Evolutionary conservation across 2,113 vertebrate genomes (phyloP).

Genomic region (Charina bottae): DNA sequence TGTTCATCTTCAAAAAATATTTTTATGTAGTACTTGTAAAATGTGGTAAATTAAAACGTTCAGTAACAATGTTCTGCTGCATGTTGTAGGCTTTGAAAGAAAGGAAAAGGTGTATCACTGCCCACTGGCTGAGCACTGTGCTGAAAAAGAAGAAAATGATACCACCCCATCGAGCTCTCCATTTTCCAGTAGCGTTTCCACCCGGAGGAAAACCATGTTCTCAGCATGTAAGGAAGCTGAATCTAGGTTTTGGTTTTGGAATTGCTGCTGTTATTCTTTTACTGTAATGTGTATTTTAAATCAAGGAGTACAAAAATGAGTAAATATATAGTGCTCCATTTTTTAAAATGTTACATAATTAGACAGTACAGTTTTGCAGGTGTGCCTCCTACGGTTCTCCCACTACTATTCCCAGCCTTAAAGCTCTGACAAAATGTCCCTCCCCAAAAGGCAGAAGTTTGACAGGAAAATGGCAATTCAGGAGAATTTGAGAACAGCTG

Average conservation of each 20-base stretch:
- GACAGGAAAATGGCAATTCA: not conserved
- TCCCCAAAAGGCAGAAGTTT: not conserved
- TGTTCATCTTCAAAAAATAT: not conserved
- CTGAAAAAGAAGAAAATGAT: slow-evolving; percentile 93
- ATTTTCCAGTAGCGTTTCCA: slow-evolving; percentile 94
- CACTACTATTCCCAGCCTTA: not conserved
- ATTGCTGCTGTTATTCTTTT: not conserved
- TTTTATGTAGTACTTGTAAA: not conserved
- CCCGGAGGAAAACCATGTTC: slow-evolving; percentile 94
- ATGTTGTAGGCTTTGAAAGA: slow-evolving; percentile 85
- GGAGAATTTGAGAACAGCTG: not conserved
- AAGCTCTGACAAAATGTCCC: not conserved
- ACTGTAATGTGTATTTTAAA: not conserved
- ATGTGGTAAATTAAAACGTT: not conserved
- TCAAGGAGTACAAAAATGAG: not conserved
- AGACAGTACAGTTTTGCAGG: not conserved
- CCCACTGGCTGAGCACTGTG: slow-evolving; percentile 92
- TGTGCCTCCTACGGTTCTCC: not conserved
- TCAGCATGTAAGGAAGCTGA: slow-evolving; percentile 84
- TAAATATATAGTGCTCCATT: not conserved
- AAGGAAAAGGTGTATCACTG: slow-evolving; percentile 92
- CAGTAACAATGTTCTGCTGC: not conserved
- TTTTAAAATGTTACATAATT: not conserved
- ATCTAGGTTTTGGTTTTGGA: slow-evolving; percentile 2
- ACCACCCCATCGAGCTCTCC: slow-evolving; percentile 90